Base-by-base conservation (phyloP, 2,888 invertebrate species). In the Pheosia tremula region DNA sequence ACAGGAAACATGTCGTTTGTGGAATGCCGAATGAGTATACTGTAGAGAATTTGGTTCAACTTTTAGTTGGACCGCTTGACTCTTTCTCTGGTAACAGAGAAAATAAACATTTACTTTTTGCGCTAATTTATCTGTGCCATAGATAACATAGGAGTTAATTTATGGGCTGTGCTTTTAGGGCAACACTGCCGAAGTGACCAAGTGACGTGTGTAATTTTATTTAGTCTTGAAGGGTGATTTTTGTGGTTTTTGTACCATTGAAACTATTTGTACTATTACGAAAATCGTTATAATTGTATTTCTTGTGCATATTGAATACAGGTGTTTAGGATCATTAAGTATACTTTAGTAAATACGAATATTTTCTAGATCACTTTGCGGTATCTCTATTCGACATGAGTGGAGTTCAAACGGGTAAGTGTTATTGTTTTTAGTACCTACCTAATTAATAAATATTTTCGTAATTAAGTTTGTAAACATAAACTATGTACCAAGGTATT, bases 371-470 rank as follows among this genome's bases (percentile, higher is more conserved):
- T 67, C 57, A 52, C 52, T 67, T 59, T 65, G 61, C 56, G 55
- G 59, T 65, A 56, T 68, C 68, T 64, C 66, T 61, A 61, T 69
- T 62, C 73, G 84, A 72, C 78, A 91, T 91, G 91, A 91, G 91
- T 79, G 88, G 87, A 68, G 85, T 91, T 70, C 90, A 88, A 81
- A 87, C 90, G 84, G 91, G 91, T 88, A 80, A 77, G 87, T 79
- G 66, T 55, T 58, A 60, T 69, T 65, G 56, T 59, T 71, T 47
- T 58, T 11, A 52, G 55, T 57, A 57, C 54, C 41, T 8, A 53
- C 6, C 5, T 47, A n/a, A 59, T 54, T n/a, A 52, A 13, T 36
- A 24, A 52, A 24, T 36, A n/a, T 52, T 38, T 54, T 54, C 11
- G 54, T 11, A 52, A 3, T 10, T 52, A 7, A 6, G 7, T 52